Percentiles rank a stretch among this genome's conserved stretches.
These are phyloP conservation scores for Drosophila orosa DNA, from an alignment of 1,140 invertebrate species.

Conservation along the genomic window DNA sequence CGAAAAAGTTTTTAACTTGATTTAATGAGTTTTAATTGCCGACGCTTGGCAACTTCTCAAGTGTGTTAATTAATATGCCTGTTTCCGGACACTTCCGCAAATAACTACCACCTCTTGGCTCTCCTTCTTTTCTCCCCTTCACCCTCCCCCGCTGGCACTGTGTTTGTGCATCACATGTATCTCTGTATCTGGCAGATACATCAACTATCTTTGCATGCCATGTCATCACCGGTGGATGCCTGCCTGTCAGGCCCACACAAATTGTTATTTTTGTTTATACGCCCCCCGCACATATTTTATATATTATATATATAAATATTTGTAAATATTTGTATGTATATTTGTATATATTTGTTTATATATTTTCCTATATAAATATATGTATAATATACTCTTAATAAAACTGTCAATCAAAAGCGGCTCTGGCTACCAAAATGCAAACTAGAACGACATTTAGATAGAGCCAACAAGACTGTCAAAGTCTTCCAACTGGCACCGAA, in stretches of 20 bases:
- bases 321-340: background rate
- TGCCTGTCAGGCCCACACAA: conserved; percentile 44
- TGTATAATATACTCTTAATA: conserved; percentile 56
- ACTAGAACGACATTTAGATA: conserved; percentile 50
- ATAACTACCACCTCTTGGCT: background rate
- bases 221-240: conserved; percentile 44
- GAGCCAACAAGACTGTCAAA: conserved; percentile 60
- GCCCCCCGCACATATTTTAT: background rate
- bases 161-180: conserved; percentile 31
- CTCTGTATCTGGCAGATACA: conserved; percentile 51
- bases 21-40: conserved; percentile 81
- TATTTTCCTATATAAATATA: background rate
- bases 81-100: conserved; percentile 35
- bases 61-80: conserved; percentile 70
- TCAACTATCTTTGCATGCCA: conserved; percentile 58
- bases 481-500: conserved; percentile 34
- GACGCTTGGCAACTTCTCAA: conserved; percentile 71
- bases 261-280: conserved; percentile 45
- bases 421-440: conserved; percentile 26
- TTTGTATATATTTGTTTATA: too few relatives aligned
- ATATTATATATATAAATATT: background rate
- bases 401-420: conserved; percentile 72
- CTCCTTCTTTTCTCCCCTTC: too few relatives aligned
- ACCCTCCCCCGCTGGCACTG: background rate
- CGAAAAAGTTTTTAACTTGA: conserved; percentile 78